Conservation (phyloP, 2,888 invertebrate species). For the Phaedon cochleariae region DNA sequence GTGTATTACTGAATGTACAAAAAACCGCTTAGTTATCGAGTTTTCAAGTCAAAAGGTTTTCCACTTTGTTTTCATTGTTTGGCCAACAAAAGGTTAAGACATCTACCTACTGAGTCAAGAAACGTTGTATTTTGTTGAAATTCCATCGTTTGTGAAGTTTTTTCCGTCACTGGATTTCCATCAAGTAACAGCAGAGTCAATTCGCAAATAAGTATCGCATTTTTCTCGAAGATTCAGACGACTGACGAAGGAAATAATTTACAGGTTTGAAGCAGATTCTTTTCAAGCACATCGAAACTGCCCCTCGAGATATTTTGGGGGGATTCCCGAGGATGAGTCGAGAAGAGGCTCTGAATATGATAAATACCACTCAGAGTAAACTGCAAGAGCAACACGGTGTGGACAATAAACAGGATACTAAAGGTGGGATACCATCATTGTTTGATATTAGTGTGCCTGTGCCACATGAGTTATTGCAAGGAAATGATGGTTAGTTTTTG, state of each 20-base stretch:
- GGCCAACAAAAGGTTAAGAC: no score
- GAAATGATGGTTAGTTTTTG: conserved; percentile 49
- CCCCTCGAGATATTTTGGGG: conserved; percentile 90
- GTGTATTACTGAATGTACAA: no score
- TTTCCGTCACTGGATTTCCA: no score
- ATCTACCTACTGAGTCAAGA: no score
- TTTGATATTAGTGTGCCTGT: conserved; percentile 58
- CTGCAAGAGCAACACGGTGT: conserved; percentile 61
- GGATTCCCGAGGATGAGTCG: conserved; percentile 85
- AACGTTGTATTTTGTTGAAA: no score
- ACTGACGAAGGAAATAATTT: conserved; percentile 21
- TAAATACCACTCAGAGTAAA: conserved; percentile 64
- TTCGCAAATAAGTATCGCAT: conserved; percentile 12
- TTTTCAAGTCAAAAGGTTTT: no score
- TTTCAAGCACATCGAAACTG: conserved; percentile 83
- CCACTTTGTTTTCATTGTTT: no score
- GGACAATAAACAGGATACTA: conserved; percentile 39
- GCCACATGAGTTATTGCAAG: conserved; percentile 52
- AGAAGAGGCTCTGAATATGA: conserved; percentile 72
- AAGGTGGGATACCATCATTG: conserved; percentile 55
- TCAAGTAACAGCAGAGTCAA: no score
- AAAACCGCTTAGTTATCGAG: no score
- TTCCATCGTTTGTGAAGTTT: no score
- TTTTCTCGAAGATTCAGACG: neutral
- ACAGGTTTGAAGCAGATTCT: conserved; percentile 60